phyloP scores from a whole-genome alignment of 2,888 invertebrate species.

The Drosophila paramelanica region DNA sequence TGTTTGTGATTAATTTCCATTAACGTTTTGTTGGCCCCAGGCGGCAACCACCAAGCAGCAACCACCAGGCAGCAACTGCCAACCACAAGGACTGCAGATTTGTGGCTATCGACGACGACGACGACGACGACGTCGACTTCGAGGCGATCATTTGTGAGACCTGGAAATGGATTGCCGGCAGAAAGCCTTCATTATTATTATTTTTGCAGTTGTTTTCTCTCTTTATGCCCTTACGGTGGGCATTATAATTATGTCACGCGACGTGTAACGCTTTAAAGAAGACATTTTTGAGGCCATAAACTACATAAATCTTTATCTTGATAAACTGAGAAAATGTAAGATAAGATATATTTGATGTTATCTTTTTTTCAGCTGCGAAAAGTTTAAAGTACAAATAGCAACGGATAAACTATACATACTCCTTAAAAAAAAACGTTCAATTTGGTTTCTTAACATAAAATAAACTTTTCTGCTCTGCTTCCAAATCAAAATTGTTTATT shows the following conservation, averaged over 20 bases:
- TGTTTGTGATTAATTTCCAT: slow-evolving; percentile 70
- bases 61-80: background rate
- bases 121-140: background rate
- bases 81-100: slow-evolving; percentile 40
- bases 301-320: background rate
- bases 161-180: slow-evolving; percentile 80
- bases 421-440: no score
- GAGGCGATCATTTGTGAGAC: slow-evolving; percentile 31
- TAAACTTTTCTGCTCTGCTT: no score
- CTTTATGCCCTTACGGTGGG: slow-evolving; percentile 16
- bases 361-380: no score
- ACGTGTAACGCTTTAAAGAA: slow-evolving; percentile 11
- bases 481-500: no score
- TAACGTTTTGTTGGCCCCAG: slow-evolving; percentile 43
- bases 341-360: background rate
- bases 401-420: no score
- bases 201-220: slow-evolving; percentile 35
- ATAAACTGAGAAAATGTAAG: background rate
- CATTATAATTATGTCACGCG: slow-evolving; percentile 29
- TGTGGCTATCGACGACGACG: slow-evolving; percentile 17
- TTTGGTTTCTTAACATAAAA: no score
- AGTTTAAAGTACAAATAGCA: no score
- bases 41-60: slow-evolving; percentile 23
- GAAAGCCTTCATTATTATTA: slow-evolving; percentile 83
- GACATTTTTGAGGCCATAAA: slow-evolving; percentile 3